Conservation (phyloP, 2,113 vertebrate genomes). For the Sylvilagus bachmani region DNA sequence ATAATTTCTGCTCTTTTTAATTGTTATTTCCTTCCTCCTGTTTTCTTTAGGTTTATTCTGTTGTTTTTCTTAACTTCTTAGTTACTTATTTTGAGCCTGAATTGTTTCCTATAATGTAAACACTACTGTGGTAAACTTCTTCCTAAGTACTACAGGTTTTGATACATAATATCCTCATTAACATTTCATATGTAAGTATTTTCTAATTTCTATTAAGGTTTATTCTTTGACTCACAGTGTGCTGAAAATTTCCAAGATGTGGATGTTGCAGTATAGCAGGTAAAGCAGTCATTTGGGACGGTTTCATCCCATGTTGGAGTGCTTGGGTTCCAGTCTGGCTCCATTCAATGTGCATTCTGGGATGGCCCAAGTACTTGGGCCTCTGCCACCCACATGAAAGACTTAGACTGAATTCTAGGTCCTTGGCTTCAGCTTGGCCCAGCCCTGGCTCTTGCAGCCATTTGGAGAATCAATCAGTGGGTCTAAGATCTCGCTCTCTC, state of each 20-base stretch:
- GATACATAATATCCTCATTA: neutral
- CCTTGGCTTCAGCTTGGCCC: too few species aligned
- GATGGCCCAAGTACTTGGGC: too few species aligned
- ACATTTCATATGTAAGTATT: conserved; percentile 34
- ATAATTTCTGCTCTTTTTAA: conserved; percentile 31
- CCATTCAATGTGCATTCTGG: too few species aligned
- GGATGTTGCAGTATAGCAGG: too few species aligned
- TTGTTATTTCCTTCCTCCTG: neutral
- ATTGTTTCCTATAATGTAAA: conserved; percentile 11
- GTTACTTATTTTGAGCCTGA: conserved; percentile 20
- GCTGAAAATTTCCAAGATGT: neutral
- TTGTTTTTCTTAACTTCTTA: conserved; percentile 47
- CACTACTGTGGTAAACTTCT: neutral
- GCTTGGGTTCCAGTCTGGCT: too few species aligned
- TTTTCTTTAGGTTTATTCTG: neutral
- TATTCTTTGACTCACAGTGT: conserved; percentile 24
- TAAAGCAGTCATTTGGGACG: too few species aligned
- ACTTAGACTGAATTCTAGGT: too few species aligned
- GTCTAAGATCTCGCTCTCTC: too few species aligned
- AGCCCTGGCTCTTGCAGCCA: too few species aligned
- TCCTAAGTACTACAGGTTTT: conserved; percentile 13
- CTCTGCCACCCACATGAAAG: too few species aligned
- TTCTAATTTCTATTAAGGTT: neutral
- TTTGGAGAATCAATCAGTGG: too few species aligned
- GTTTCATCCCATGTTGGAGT: too few species aligned